Percentiles rank a stretch among this genome's conserved stretches.
Conservation (phyloP, 35 echinoderm and acorn worm species). For the Ophiothrix spiculata region DNA sequence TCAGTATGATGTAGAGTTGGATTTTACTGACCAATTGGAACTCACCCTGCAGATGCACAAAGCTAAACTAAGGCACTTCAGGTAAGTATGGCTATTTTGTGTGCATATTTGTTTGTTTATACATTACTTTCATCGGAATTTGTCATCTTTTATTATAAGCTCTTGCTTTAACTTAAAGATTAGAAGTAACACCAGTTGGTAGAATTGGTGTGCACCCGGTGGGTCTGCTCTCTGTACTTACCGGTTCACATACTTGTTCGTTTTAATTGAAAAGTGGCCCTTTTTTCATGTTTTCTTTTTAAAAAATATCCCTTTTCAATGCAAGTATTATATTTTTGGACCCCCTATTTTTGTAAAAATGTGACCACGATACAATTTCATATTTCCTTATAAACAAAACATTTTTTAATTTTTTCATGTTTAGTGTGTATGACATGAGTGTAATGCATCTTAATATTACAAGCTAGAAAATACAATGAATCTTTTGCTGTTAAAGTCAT, state of each 20-base stretch:
- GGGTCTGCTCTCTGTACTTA: not conserved
- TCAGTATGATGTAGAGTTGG: not conserved
- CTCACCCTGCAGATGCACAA: not conserved
- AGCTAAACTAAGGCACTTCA: not conserved
- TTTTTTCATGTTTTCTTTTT: too few species aligned
- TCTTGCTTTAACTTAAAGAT: not conserved
- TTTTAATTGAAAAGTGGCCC: not conserved
- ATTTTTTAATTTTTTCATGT: too few species aligned
- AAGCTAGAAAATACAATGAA: too few species aligned
- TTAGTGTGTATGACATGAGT: too few species aligned
- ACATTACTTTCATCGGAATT: not conserved
- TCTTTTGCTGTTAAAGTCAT: too few species aligned
- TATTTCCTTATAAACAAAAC: too few species aligned
- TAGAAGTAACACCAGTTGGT: not conserved
- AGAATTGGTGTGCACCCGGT: not conserved
- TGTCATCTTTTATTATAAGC: not conserved
- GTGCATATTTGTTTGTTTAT: not conserved
- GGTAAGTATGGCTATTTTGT: not conserved
- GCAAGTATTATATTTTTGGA: too few species aligned
- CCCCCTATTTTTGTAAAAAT: too few species aligned
- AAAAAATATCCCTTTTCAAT: too few species aligned
- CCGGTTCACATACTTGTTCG: not conserved
- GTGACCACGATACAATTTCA: too few species aligned
- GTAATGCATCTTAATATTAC: too few species aligned
- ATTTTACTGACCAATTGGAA: not conserved